phyloP scores from a whole-genome alignment of 2,113 vertebrate genomes.

The Scomber japonicus region DNA sequence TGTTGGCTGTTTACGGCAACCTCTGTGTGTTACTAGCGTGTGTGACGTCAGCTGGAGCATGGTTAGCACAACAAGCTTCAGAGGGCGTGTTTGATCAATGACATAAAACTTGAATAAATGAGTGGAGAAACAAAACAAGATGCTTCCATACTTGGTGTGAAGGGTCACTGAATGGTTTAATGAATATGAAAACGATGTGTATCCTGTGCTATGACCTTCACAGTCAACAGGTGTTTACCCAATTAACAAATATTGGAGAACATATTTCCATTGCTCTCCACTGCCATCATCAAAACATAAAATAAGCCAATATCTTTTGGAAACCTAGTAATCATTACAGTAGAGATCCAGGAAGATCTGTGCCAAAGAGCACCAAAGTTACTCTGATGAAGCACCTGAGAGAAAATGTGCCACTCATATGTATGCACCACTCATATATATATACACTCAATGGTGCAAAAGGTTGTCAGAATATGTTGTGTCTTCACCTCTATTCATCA shows the following conservation, averaged over 20 bases:
- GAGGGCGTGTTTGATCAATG: neutral
- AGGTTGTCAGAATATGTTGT: too few species aligned
- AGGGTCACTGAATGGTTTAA: neutral
- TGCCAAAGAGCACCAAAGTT: too few species aligned
- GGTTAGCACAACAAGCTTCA: neutral
- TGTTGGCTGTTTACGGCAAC: slow-evolving; percentile 19
- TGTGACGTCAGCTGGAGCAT: neutral
- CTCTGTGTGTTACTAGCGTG: neutral
- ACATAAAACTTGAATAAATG: neutral
- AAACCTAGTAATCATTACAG: too few species aligned
- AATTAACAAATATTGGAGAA: neutral
- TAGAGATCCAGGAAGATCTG: too few species aligned
- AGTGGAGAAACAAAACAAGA: neutral
- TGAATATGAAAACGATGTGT: neutral
- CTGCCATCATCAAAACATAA: too few species aligned
- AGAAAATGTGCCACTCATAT: too few species aligned
- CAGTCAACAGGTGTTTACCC: neutral
- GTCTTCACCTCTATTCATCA: too few species aligned
- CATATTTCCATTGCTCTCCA: too few species aligned
- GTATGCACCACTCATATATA: too few species aligned
- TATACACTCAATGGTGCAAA: too few species aligned
- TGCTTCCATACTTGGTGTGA: neutral
- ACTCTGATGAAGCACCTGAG: too few species aligned
- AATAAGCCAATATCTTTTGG: too few species aligned
- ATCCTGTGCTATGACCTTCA: slow-evolving; percentile 1